These are phyloP conservation scores for Augochlora pura DNA, from an alignment of 1,140 invertebrate genomes.

Conservation along the genomic window DNA sequence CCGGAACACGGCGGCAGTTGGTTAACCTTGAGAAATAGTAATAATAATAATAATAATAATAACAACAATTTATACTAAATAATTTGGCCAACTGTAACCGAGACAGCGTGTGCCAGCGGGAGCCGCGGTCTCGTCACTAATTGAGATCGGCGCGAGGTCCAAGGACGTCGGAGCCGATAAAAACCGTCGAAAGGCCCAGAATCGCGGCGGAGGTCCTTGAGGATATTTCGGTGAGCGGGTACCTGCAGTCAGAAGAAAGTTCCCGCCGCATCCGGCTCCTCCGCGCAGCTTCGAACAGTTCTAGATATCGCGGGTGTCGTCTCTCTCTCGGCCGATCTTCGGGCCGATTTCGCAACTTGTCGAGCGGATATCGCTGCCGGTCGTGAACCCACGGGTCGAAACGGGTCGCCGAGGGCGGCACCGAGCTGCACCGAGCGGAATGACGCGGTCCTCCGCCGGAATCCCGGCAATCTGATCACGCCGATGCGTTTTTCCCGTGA, in stretches of 20 bases:
- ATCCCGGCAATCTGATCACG: conserved; percentile 25
- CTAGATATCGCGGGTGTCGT: background rate
- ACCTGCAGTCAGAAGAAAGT: conserved; percentile 55
- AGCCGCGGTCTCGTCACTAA: too few relatives aligned
- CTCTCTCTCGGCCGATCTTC: background rate
- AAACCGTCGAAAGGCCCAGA: background rate
- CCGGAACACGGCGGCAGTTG: too few relatives aligned
- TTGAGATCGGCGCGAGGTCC: too few relatives aligned
- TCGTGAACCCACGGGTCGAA: too few relatives aligned
- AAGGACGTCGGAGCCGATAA: background rate
- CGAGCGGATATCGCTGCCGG: background rate
- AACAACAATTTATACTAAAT: too few relatives aligned
- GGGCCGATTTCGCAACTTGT: background rate
- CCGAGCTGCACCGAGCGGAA: background rate
- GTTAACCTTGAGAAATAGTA: too few relatives aligned
- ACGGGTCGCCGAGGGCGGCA: background rate
- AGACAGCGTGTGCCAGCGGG: too few relatives aligned
- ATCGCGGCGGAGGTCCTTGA: background rate
- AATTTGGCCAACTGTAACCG: too few relatives aligned
- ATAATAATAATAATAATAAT: too few relatives aligned
- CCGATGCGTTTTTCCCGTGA: conserved; percentile 20
- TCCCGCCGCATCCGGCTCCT: conserved; percentile 44
- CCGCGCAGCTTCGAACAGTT: too few relatives aligned
- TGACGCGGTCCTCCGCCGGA: conserved; percentile 15
- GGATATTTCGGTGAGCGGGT: background rate